phyloP scores from a whole-genome alignment of 2,888 invertebrate genomes.

The Meandrusa payeni region DNA sequence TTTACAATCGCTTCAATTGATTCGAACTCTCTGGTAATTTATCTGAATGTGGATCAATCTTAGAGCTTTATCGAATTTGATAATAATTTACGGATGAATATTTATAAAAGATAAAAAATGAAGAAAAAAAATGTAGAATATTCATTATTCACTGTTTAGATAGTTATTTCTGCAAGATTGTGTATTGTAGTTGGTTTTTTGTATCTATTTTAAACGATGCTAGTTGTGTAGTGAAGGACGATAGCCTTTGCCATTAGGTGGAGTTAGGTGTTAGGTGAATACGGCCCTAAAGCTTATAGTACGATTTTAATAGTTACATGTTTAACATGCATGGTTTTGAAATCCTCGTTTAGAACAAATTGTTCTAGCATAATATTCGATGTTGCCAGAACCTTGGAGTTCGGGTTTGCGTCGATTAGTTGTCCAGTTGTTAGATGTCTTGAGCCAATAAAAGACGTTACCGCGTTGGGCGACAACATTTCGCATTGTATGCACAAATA shows the following conservation, averaged over 20 bases:
- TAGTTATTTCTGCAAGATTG: conserved; percentile 62
- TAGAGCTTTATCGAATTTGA: conserved; percentile 81
- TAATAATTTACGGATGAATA: conserved; percentile 77
- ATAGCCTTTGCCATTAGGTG: conserved; percentile 51
- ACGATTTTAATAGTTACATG: conserved; percentile 63
- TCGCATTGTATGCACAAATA: conserved; percentile 66
- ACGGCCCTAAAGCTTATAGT: conserved; percentile 70
- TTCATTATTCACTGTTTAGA: conserved; percentile 64
- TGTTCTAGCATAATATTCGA: conserved; percentile 45
- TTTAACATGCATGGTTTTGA: conserved; percentile 53
- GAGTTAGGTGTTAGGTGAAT: conserved; percentile 48
- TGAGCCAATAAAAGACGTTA: conserved; percentile 33
- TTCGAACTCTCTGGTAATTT: conserved; percentile 47
- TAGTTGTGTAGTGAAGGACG: conserved; percentile 60
- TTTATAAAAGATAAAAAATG: conserved; percentile 56
- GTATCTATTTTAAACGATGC: conserved; percentile 73
- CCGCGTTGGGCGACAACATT: conserved; percentile 38
- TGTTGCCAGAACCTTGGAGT: conserved; percentile 46
- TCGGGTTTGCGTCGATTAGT: conserved; percentile 39
- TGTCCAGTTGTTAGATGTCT: conserved; percentile 36
- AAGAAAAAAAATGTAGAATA: conserved; percentile 44
- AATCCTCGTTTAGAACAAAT: conserved; percentile 63
- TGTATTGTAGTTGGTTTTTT: conserved; percentile 60
- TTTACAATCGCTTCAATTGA: conserved; percentile 38
- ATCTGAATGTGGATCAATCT: conserved; percentile 77